These are phyloP conservation scores for Myodes glareolus DNA, from an alignment of 2,113 vertebrate species.

Conservation along the genomic window DNA sequence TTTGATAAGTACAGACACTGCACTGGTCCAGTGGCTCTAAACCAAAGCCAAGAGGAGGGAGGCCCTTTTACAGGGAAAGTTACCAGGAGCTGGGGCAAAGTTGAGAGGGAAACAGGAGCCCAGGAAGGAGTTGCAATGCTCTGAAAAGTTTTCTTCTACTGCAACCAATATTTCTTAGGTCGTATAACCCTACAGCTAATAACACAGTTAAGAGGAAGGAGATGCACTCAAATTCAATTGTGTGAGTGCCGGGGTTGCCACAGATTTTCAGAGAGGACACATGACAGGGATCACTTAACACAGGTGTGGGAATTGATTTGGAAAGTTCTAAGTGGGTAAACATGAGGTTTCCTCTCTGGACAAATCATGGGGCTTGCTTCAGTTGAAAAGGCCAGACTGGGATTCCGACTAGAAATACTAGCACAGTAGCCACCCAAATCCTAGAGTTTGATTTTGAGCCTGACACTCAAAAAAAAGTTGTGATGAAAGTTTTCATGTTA, in stretches of 20 bases:
- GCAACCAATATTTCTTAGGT: constrained; percentile 79
- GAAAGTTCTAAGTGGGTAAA: neutral
- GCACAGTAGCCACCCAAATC: neutral
- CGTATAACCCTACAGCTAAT: constrained; percentile 61
- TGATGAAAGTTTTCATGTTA: constrained; percentile 50
- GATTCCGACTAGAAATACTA: constrained; percentile 56
- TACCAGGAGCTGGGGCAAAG: neutral
- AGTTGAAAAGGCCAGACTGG: constrained; percentile 57
- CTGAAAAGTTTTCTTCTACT: constrained; percentile 29
- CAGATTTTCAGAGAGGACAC: neutral
- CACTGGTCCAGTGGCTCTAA: neutral
- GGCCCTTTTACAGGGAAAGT: neutral
- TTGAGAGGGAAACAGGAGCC: constrained; percentile 56
- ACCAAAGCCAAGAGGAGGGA: neutral
- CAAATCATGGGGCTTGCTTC: constrained; percentile 33
- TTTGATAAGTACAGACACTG: neutral
- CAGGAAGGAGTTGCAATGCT: constrained; percentile 10
- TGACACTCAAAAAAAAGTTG: constrained; percentile 56
- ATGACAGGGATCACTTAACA: constrained; percentile 1
- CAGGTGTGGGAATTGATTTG: neutral
- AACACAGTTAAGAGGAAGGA: constrained; percentile 53
- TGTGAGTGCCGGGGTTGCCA: constrained; percentile 21
- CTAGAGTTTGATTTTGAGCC: constrained; percentile 30
- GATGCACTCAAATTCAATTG: constrained; percentile 43
- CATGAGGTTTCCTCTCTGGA: constrained; percentile 14